Evolutionary conservation across 1,140 invertebrate genomes (phyloP), one percentile per base, ranked within the genome.

Genomic region (Bombyx mori): DNA sequence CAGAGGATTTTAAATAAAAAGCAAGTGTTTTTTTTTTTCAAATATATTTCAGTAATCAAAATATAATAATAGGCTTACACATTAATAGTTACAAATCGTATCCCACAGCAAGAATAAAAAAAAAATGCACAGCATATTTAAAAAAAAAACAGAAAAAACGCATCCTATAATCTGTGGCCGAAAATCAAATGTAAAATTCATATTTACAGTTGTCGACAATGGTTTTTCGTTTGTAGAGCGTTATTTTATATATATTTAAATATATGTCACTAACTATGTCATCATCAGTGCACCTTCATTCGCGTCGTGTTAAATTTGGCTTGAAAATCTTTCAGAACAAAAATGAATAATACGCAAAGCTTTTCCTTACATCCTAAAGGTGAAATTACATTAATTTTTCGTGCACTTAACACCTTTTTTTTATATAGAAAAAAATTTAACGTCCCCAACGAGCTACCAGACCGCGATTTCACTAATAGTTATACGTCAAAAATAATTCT

Each of bases 21-120:
- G 45, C 45, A 6, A 51, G 42, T 8, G 1, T 26, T 6, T 35
- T 51, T 35, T 69, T 73, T 79, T 82, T 86, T 84, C 72, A 84
- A 86, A 83, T 83, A 83, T 83, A 86, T 86, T 84, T 86, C 81
- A 83, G 83, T 86, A 86, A 83, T 84, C 81, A 85, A 86, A 86
- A 86, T 86, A 86, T 86, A 86, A 86, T 84, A 84, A 85, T 86
- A 85, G 83, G 83, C 81, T 86, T 86, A 86, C 73, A 84, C 65
- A 60, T 79, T 85, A 86, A 69, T 83, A 86, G 83, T 86, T 83
- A 86, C 77, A 82, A 77, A 77, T 84, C 76, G 82, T 85, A 83
- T 82, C 72, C 61, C 72, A 48, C 47, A 9, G 54, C 57, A 51
- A 46, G 50, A 58, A 46, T 44, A 44, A 44, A n/a, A 2, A 44